Base-by-base conservation (phyloP, 2,113 vertebrate genomes). In the Aramus guarauna region DNA sequence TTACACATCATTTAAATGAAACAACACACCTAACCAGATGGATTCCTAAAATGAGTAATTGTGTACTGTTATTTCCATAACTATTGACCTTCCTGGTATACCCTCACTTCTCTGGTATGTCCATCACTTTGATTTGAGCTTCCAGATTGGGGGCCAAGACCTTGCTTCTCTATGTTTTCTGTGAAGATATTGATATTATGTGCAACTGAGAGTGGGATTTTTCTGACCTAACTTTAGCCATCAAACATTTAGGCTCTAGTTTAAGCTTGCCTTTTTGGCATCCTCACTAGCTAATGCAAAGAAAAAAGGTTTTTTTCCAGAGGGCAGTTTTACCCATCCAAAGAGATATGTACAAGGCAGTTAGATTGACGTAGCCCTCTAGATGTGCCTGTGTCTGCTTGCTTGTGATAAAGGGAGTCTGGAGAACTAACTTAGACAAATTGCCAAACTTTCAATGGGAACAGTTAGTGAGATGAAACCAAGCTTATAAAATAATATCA, bases 1-100 rank as follows among this genome's bases (percentile, higher is more conserved):
- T 97, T 97, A 94, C 96, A 96, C 94, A 89, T 97, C 88, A 97
- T 95, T 96, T 96, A 96, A 96, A 96, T 87, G 92, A 95, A 97
- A 95, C 94, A 95, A 97, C 94, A 95, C 94, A 94, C 91, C 92
- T 91, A 96, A 84, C 91, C 92, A 96, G 92, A 97, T 94, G 96
- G 76, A 76, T 75, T 88, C 91, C 88, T 87, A 82, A 95, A 96
- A 92, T 75, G 73, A 91, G 60, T 81, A 91, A 96, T 89, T 94
- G 77, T 92, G 83, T 87, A 91, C 73, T 89, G 91, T 58, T 96
- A 79, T 97, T 96, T 97, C 88, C 83, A 91, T 95, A 92, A 72
- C 72, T 84, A n/a, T 91, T 95, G 72, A 69, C 48, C 39, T 87
- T 79, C 27, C 60, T 92, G 32, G 43, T 81, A 75, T 32, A 85